phyloP scores from a whole-genome alignment of 2,888 invertebrate genomes.

The Chaetogeoica ovagalla region DNA sequence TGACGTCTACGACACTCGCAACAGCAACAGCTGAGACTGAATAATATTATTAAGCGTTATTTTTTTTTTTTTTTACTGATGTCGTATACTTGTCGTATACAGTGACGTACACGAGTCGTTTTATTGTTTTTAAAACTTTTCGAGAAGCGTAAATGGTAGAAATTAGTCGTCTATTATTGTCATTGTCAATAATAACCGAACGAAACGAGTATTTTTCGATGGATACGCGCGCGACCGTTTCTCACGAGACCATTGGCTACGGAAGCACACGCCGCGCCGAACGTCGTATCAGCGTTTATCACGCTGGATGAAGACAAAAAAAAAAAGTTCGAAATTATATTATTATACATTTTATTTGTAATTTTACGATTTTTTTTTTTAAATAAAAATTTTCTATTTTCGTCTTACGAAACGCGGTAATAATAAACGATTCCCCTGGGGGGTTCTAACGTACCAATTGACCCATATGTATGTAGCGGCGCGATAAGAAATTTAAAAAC shows the following conservation, averaged over 20 bases:
- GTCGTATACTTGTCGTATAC: not conserved
- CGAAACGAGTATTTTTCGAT: not conserved
- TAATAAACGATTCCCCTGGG: too few relatives aligned
- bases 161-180: conserved; percentile 45
- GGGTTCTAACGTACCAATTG: too few relatives aligned
- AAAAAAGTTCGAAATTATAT: too few relatives aligned
- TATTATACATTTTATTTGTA: too few relatives aligned
- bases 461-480: too few relatives aligned
- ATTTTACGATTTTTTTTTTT: too few relatives aligned
- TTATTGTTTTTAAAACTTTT: conserved; percentile 15
- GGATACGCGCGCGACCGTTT: not conserved
- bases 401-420: too few relatives aligned
- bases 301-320: too few relatives aligned
- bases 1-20: not conserved
- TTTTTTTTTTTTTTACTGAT: not conserved
- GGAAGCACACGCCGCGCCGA: too few relatives aligned
- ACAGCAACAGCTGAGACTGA: not conserved
- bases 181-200: not conserved
- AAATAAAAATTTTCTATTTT: too few relatives aligned
- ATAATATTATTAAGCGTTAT: not conserved
- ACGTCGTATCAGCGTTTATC: too few relatives aligned
- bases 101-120: conserved; percentile 12
- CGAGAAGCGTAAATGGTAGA: not conserved
- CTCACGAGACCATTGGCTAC: not conserved
- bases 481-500: too few relatives aligned